These are phyloP conservation scores for Mystacides longicornis DNA, from an alignment of 2,888 invertebrate genomes.

Conservation along the genomic window DNA sequence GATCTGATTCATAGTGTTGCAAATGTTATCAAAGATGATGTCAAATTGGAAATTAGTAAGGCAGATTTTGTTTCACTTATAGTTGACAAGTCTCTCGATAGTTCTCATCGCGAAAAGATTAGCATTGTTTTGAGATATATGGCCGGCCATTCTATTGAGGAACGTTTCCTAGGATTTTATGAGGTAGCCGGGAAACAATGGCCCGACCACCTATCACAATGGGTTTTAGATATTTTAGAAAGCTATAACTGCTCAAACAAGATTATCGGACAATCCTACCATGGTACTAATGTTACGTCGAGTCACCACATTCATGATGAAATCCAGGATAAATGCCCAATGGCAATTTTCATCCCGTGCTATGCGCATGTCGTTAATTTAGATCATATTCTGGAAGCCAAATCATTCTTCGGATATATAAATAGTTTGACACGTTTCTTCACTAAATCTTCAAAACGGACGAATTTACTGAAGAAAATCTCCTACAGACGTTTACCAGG, in stretches of 20 bases:
- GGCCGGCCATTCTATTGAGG: neutral
- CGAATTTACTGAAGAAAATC: neutral
- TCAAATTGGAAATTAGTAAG: neutral
- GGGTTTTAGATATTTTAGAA: neutral
- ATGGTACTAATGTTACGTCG: neutral
- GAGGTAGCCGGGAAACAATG: neutral
- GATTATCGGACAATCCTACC: neutral
- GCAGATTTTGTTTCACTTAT: neutral
- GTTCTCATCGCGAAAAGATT: neutral
- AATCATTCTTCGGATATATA: neutral
- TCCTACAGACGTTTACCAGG: neutral
- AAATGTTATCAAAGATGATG: neutral
- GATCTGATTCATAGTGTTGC: neutral
- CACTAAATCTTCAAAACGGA: neutral
- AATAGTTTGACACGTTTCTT: neutral
- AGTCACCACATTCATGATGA: neutral
- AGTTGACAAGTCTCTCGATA: neutral
- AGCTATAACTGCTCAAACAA: neutral
- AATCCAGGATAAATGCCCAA: neutral
- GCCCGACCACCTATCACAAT: neutral
- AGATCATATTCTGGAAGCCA: neutral
- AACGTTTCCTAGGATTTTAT: neutral
- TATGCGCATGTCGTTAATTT: neutral
- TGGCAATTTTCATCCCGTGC: neutral
- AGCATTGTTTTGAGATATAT: neutral